phyloP scores from a whole-genome alignment of 2,797 vertebrate species.

The Allobates femoralis region DNA sequence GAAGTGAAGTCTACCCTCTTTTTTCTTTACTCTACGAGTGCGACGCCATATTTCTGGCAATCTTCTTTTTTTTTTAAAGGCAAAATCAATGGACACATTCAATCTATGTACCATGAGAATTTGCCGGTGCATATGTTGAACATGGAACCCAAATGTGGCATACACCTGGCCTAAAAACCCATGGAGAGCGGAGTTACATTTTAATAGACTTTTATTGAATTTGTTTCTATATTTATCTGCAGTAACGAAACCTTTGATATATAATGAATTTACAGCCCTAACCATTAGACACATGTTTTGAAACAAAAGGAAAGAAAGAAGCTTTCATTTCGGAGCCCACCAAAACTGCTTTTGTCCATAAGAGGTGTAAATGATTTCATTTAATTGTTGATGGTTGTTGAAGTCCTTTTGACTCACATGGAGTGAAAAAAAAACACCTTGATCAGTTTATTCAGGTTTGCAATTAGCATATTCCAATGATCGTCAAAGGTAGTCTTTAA shows the following conservation, averaged over 20 bases:
- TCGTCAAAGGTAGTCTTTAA: conserved; percentile 42
- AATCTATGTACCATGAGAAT: not conserved
- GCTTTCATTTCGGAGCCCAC: not conserved
- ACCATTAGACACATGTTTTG: not conserved
- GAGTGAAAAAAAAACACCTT: conserved; percentile 36
- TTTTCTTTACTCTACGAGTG: too few relatives aligned
- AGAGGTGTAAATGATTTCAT: conserved; percentile 26
- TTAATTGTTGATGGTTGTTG: conserved; percentile 37
- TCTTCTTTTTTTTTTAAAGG: too few relatives aligned
- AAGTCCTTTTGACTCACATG: not conserved
- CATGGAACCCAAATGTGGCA: not conserved
- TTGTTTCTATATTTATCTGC: not conserved
- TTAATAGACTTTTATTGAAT: not conserved
- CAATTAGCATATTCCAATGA: conserved; percentile 45
- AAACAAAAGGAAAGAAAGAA: not conserved
- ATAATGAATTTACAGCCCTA: not conserved
- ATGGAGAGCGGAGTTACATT: too few relatives aligned
- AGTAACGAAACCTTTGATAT: not conserved
- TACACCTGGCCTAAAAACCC: not conserved
- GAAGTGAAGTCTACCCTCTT: too few relatives aligned
- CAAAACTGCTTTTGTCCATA: conserved; percentile 35
- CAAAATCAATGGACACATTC: not conserved
- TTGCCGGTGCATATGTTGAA: not conserved
- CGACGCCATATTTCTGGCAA: too few relatives aligned
- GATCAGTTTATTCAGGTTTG: conserved; percentile 36